Percentiles rank a stretch among this genome's conserved stretches.
Conservation (phyloP, 2,797 vertebrate genomes). For the Acestrorhynchus altus region DNA sequence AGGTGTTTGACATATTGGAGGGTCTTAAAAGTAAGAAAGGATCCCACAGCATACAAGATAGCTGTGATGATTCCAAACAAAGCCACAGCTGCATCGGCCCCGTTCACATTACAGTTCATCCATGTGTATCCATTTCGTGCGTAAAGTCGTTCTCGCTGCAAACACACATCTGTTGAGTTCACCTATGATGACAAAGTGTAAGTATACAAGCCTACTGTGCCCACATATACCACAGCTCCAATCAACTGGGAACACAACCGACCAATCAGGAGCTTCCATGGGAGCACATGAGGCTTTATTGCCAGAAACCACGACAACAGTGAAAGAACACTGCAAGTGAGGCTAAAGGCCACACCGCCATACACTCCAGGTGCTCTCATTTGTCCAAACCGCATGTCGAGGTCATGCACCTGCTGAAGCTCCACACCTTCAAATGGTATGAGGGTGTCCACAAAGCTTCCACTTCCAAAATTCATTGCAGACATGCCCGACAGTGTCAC, state of each 20-base stretch:
- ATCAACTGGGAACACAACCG: slow-evolving; percentile 82
- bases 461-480: slow-evolving; percentile 63
- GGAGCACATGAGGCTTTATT: slow-evolving; percentile 78
- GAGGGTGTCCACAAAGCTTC: slow-evolving; percentile 79
- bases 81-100: slow-evolving; percentile 86
- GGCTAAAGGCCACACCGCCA: slow-evolving; percentile 81
- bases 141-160: slow-evolving; percentile 83
- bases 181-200: slow-evolving; percentile 85
- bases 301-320: slow-evolving; percentile 81
- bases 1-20: slow-evolving; percentile 69
- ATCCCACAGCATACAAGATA: slow-evolving; percentile 81
- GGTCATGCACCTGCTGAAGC: slow-evolving; percentile 80
- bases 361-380: slow-evolving; percentile 88
- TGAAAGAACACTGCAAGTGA: slow-evolving; percentile 75
- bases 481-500: slow-evolving; percentile 82
- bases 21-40: slow-evolving; percentile 75
- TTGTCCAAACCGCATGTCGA: slow-evolving; percentile 89
- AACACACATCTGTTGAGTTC: slow-evolving; percentile 88
- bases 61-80: slow-evolving; percentile 87
- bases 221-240: slow-evolving; percentile 77
- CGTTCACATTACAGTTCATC: slow-evolving; percentile 90
- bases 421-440: slow-evolving; percentile 86
- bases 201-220: slow-evolving; percentile 85
- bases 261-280: slow-evolving; percentile 72
- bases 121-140: slow-evolving; percentile 87